Base-by-base conservation (phyloP, 1,140 invertebrate species). In the Drosophila willistoni region DNA sequence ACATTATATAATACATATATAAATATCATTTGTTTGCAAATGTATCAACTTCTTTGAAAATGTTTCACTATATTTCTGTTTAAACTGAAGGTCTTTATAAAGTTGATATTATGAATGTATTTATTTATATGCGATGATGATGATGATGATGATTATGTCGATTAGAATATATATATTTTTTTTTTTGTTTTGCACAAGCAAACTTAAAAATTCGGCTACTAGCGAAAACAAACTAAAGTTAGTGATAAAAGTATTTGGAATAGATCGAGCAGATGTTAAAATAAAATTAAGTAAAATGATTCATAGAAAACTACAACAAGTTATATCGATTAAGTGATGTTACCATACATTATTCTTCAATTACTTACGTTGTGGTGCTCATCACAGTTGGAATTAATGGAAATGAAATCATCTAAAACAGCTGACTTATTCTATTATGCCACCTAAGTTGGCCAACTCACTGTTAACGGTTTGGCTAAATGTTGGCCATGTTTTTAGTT, bases 151-250 rank as follows among this genome's bases (percentile, higher is more conserved):
- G 1, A 10, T 47, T 17, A 47, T 47, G 14, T 19, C 14, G 44
- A 51, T 51, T 51, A 51, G 17, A 51, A 51, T 6, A 25, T 25
- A 4, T n/a, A n/a, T n/a, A n/a, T n/a, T n/a, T n/a, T n/a, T n/a
- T n/a, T n/a, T 25, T 47, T 47, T 47, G 19, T 47, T 59, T 22
- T 22, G 19, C 19, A 22, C 19, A 2, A 1, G 19, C 19, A 22
- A 22, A 22, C 19, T 22, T 22, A n/a, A 22, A 22, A 22, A 22
- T 22, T 25, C 22, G 3, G 22, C 22, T 25, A 10, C 9, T 73
- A 39, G 71, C 72, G 55, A 65, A 47, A 10, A 19, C 59, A 51
- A 55, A 73, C 64, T 59, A 65, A 59, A 73, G 60, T 39, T 36
- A 17, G 2, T 13, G 6, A 42, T 1, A 71, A 51, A 64, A 64